Conservation (phyloP, 2,113 vertebrate genomes). For the Leucosticte australis region DNA sequence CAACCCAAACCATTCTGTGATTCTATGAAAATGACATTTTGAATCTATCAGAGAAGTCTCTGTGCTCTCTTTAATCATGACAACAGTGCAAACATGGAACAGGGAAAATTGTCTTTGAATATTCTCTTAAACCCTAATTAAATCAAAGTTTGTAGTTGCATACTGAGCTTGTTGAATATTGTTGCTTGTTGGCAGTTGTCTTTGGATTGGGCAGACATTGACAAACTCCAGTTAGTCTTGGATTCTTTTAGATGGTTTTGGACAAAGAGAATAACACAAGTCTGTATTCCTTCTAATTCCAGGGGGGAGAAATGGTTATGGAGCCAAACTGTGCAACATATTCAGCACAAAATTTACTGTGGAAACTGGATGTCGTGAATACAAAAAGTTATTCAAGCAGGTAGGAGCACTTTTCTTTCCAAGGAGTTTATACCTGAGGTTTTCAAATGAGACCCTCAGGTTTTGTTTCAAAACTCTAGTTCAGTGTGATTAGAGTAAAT, state of each 20-base stretch:
- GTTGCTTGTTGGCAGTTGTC: background rate
- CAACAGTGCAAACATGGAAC: background rate
- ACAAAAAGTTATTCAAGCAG: conserved; percentile 91
- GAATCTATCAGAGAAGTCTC: background rate
- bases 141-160: background rate
- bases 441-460: background rate
- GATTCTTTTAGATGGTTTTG: background rate
- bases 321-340: conserved; percentile 98
- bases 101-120: background rate
- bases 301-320: conserved; percentile 99
- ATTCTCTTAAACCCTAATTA: background rate
- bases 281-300: background rate
- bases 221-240: background rate
- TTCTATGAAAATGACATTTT: accelerated
- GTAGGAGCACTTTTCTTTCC: conserved; percentile 56
- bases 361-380: conserved; percentile 92
- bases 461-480: background rate
- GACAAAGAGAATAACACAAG: background rate
- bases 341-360: conserved; percentile 97
- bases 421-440: background rate
- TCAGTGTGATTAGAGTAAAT: background rate
- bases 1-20: background rate
- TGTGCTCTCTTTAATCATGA: background rate
- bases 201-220: background rate
- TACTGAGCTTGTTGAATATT: background rate